Percentiles rank a stretch among this genome's conserved stretches.
These are phyloP conservation scores for Micromussa lordhowensis DNA, from an alignment of 92 coral and sea anemone genomes.

Conservation along the genomic window DNA sequence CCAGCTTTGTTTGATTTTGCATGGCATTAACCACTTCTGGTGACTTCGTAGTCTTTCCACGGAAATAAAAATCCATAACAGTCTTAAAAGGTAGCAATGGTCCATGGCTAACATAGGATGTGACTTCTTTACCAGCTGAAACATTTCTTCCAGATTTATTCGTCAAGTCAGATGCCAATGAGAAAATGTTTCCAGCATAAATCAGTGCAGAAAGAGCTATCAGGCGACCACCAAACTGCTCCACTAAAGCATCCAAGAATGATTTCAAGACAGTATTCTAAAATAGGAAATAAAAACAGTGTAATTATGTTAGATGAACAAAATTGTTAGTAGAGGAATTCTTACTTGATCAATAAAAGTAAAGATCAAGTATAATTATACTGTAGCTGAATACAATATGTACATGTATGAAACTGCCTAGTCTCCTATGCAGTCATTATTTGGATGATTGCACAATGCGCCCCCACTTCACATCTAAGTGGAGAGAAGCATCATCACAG, in stretches of 20 bases:
- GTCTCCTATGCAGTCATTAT: no score
- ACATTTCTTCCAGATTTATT: neutral
- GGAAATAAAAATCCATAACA: slow-evolving; percentile 58
- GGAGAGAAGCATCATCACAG: no score
- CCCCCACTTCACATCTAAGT: no score
- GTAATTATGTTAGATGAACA: no score
- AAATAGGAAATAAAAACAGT: neutral
- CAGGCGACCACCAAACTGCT: slow-evolving; percentile 70
- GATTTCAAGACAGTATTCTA: slow-evolving; percentile 8
- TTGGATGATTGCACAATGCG: no score
- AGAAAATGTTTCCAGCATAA: slow-evolving; percentile 9
- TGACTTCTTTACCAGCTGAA: neutral
- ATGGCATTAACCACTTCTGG: neutral
- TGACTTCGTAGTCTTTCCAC: slow-evolving; percentile 13
- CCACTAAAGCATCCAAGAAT: slow-evolving; percentile 1
- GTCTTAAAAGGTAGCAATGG: slow-evolving; percentile 52
- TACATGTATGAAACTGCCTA: no score
- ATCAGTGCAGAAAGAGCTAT: slow-evolving; percentile 68
- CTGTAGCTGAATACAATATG: no score
- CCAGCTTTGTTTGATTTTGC: neutral
- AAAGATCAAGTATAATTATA: no score
- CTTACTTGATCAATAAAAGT: no score
- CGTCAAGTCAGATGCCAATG: neutral
- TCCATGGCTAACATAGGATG: slow-evolving; percentile 11
- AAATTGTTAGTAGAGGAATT: no score